Evolutionary conservation across 2,797 vertebrate species (phyloP), one percentile per base, ranked within the genome.

Genomic region (Sebastes minor): DNA sequence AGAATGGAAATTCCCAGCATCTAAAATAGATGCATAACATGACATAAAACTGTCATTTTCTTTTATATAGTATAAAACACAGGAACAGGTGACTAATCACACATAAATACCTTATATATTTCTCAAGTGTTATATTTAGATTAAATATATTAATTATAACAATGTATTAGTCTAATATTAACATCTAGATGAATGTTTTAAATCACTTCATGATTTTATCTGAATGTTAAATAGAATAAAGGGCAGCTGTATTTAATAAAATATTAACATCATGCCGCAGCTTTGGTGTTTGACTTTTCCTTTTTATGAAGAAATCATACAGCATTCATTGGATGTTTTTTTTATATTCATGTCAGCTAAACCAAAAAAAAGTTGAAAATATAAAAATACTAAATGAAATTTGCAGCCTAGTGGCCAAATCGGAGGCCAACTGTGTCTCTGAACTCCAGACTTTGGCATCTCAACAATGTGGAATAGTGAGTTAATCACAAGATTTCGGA

Each of bases 11-110:
- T 7, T 10, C 3, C 5, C 8, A 53, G 61, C 67, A 42, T 55
- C 9, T 74, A n/a, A 65, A 72, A 81, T 46, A 60, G 52, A 73
- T 69, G 28, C 20, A 57, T 38, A 74, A 76, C 28, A 59, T 68
- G 72, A 88, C 65, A 86, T 79, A 78, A 60, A 86, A 86, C 71
- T 81, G 57, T 20, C 74, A 81, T 18, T 84, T 4, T 76, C n/a
- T 63, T 66, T 18, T 16, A 64, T 77, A 27, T 33, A 49, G 20
- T 55, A 69, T 66, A 68, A 62, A 78, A 71, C 20, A 77, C 6
- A 63, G 5, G 42, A 4, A 38, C 16, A 42, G 20, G n/a, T 65
- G 53, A 81, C 10, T 57, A 28, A 56, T 71, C 32, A 74, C 18
- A 73, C 28, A 85, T 25, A 76, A 77, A 81, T 74, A 73, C 4